A percentile compares a stretch with the other conserved stretches of the same genome.
Evolutionary conservation across 37 sponge, comb jelly and placozoan species (phyloP).

Genomic region (Tethya wilhelma): DNA sequence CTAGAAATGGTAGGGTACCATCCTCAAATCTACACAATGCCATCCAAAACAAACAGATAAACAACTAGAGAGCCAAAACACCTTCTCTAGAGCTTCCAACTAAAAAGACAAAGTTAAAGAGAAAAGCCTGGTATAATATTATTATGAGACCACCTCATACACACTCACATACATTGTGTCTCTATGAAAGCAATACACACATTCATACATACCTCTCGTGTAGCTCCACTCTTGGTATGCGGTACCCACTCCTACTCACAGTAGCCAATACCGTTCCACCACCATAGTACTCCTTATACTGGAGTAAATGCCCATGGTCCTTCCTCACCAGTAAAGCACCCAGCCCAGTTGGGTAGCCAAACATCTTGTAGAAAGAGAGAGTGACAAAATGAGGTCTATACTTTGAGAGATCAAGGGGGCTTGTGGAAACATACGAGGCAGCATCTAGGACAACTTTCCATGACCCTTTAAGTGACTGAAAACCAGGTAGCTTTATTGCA

Average conservation of each 20-base stretch:
- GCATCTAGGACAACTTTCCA: conserved; percentile 85
- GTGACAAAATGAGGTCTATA: conserved; percentile 83
- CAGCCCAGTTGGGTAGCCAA: conserved; percentile 95
- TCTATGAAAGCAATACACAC: not conserved
- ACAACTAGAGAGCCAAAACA: not conserved
- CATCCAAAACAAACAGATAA: not conserved
- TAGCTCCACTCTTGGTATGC: conserved; percentile 33
- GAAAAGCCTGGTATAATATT: too few species aligned
- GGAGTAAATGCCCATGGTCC: conserved; percentile 54
- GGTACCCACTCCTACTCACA: conserved; percentile 55
- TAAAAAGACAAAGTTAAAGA: too few species aligned
- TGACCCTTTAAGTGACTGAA: conserved; percentile 12
- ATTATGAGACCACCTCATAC: too few species aligned
- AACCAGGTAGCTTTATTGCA: too few species aligned
- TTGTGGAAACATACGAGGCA: conserved; percentile 78
- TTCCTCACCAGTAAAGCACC: conserved; percentile 86
- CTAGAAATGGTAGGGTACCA: conserved; percentile 90
- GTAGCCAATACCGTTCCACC: conserved; percentile 88
- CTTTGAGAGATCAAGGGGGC: conserved; percentile 67
- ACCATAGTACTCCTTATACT: conserved; percentile 74
- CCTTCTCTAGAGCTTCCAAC: not conserved
- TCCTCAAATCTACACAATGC: conserved; percentile 74
- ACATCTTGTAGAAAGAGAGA: conserved; percentile 95
- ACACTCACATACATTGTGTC: not conserved
- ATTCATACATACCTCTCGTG: conserved; percentile 74